Percentiles rank a stretch among this genome's conserved stretches.
Evolutionary conservation across 2,113 vertebrate species (phyloP).

Genomic region (Pao palembangensis): DNA sequence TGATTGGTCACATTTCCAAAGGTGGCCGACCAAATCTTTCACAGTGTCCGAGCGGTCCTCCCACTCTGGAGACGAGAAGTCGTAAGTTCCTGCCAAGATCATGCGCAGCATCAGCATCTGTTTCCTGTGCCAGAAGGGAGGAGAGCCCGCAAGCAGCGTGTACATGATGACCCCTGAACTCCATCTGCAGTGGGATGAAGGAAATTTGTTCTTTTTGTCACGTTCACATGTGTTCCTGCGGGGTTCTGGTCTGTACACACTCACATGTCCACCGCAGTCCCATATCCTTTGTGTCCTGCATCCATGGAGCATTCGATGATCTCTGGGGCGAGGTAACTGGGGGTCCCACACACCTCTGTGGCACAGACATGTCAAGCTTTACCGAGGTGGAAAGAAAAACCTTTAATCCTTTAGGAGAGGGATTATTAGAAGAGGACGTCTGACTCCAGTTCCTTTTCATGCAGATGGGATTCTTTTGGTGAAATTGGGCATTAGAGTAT

Average conservation of each 20-base stretch:
- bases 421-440: too few species aligned
- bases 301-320: constrained; percentile 97
- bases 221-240: too few species aligned
- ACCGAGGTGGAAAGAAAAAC: neutral
- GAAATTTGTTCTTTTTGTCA: too few species aligned
- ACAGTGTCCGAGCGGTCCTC: constrained; percentile 93
- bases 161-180: constrained; percentile 97
- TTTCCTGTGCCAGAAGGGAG: constrained; percentile 98
- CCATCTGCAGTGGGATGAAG: constrained; percentile 81
- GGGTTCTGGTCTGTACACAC: neutral
- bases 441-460: constrained; percentile 1
- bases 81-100: constrained; percentile 88
- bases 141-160: constrained; percentile 92
- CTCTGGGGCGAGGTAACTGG: constrained; percentile 93
- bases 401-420: too few species aligned
- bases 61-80: constrained; percentile 91
- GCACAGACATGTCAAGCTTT: constrained; percentile 9
- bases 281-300: constrained; percentile 82
- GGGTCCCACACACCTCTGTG: constrained; percentile 93
- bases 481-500: constrained; percentile 25
- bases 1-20: too few species aligned
- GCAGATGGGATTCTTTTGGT: constrained; percentile 8
- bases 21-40: constrained; percentile 85
- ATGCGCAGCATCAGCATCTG: constrained; percentile 98
- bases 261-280: constrained; percentile 91